A percentile compares a stretch with the other conserved stretches of the same genome.
phyloP scores from a whole-genome alignment of 2,888 invertebrate species.

The Melanchra persicariae region DNA sequence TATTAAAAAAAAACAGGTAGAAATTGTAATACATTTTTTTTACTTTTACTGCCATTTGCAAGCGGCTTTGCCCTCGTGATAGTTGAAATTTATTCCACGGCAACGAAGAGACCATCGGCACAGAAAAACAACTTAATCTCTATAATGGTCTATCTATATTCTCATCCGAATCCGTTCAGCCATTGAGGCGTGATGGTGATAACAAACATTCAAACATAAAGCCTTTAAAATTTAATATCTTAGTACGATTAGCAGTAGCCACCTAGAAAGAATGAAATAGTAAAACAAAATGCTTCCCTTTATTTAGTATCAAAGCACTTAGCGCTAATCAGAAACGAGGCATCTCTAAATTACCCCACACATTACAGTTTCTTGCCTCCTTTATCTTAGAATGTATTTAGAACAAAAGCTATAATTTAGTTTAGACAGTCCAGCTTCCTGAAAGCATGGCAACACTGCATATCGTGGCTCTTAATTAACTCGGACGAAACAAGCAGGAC shows the following conservation, averaged over 20 bases:
- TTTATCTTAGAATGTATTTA: slow-evolving; percentile 35
- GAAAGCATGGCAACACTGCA: slow-evolving; percentile 38
- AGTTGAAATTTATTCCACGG: too few relatives aligned
- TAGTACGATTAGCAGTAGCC: neutral
- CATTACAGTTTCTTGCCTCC: slow-evolving; percentile 31
- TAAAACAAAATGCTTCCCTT: neutral
- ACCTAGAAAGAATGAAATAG: too few relatives aligned
- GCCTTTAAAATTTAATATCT: too few relatives aligned
- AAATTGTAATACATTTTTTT: too few relatives aligned
- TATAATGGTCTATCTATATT: too few relatives aligned
- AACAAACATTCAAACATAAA: too few relatives aligned
- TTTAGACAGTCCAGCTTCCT: slow-evolving; percentile 29
- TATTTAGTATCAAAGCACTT: slow-evolving; percentile 25
- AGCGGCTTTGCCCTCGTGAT: too few relatives aligned
- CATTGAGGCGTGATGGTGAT: too few relatives aligned
- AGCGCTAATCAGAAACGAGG: slow-evolving; percentile 24
- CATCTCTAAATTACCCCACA: slow-evolving; percentile 32
- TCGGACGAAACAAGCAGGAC: slow-evolving; percentile 18
- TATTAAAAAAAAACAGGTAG: neutral
- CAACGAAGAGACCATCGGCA: too few relatives aligned
- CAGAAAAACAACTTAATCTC: too few relatives aligned
- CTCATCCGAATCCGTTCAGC: too few relatives aligned
- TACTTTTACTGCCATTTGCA: too few relatives aligned
- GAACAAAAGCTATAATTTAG: slow-evolving; percentile 53
- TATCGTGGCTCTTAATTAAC: slow-evolving; percentile 55